Conservation (phyloP, 2,888 invertebrate species). For the Caenorhabditis virilis region DNA sequence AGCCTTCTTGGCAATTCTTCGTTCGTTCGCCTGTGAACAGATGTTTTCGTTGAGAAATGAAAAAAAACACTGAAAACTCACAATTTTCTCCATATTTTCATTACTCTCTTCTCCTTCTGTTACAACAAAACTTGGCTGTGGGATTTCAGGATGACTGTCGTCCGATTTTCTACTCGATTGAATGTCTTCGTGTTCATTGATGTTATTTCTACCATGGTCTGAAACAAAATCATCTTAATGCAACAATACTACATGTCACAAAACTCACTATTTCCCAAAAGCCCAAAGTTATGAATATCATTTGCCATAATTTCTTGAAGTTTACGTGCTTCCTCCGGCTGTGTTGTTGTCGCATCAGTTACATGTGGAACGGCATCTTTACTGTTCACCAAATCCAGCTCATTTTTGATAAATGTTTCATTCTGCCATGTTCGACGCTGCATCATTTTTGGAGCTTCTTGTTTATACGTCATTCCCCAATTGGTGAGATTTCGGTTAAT, state of each 20-base stretch:
- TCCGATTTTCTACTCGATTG: conserved; percentile 28
- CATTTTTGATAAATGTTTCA: conserved; percentile 59
- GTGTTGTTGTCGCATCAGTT: conserved; percentile 37
- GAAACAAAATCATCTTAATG: too few species aligned
- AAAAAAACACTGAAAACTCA: conserved; percentile 8
- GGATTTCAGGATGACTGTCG: conserved; percentile 26
- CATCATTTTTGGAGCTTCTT: conserved; percentile 21
- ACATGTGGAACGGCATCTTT: conserved; percentile 54
- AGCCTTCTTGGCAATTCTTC: conserved; percentile 61
- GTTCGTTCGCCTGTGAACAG: conserved; percentile 42
- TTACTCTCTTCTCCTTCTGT: conserved; percentile 39
- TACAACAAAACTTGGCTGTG: conserved; percentile 25
- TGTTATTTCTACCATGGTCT: background rate
- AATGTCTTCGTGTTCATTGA: conserved; percentile 21
- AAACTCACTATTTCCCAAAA: conserved; percentile 1
- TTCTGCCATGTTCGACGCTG: conserved; percentile 64
- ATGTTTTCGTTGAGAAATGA: background rate
- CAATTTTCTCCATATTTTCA: conserved; percentile 54
- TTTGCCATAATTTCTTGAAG: conserved; percentile 32
- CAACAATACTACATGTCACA: background rate
- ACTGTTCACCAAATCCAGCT: conserved; percentile 55
- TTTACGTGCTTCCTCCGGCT: conserved; percentile 30
- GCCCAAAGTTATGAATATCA: conserved; percentile 23
- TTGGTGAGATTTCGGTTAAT: conserved; percentile 66
- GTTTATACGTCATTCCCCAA: conserved; percentile 62